phyloP scores from a whole-genome alignment of 2,113 vertebrate genomes.

The Grammomys surdaster region DNA sequence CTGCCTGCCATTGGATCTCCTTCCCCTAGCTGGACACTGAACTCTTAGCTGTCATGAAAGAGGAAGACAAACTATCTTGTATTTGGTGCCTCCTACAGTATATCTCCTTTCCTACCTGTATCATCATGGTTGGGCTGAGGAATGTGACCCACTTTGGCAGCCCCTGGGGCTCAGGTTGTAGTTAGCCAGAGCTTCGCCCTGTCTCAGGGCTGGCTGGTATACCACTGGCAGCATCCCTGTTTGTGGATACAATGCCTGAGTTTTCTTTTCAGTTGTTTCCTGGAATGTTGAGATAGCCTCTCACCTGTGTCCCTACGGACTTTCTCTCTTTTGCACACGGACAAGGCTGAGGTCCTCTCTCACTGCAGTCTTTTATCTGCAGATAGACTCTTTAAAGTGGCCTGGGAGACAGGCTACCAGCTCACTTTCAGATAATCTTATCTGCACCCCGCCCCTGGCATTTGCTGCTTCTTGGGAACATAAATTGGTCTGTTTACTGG shows the following conservation, averaged over 20 bases:
- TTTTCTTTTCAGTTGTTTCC: neutral
- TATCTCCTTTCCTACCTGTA: neutral
- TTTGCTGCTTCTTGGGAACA: constrained; percentile 42
- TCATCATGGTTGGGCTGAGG: neutral
- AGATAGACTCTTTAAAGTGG: constrained; percentile 31
- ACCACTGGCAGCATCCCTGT: neutral
- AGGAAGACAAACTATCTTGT: neutral
- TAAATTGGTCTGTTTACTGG: constrained; percentile 51
- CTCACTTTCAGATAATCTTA: constrained; percentile 63
- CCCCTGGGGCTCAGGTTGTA: neutral
- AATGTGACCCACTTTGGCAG: neutral
- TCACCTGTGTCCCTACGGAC: neutral
- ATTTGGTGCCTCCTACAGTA: neutral
- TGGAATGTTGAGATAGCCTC: neutral
- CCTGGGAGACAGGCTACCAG: neutral
- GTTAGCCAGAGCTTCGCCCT: neutral
- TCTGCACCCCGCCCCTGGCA: constrained; percentile 19
- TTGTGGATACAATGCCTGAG: neutral
- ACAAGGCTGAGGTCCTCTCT: constrained; percentile 42
- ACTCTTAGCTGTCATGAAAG: neutral
- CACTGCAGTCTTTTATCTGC: constrained; percentile 21
- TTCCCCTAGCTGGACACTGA: too few species aligned
- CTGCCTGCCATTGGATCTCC: too few species aligned
- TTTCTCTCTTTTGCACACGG: neutral
- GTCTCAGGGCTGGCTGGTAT: neutral